A percentile compares a stretch with the other conserved stretches of the same genome.
These are phyloP conservation scores for Oceanodroma tethys DNA, from an alignment of 2,113 vertebrate species.

Conservation along the genomic window DNA sequence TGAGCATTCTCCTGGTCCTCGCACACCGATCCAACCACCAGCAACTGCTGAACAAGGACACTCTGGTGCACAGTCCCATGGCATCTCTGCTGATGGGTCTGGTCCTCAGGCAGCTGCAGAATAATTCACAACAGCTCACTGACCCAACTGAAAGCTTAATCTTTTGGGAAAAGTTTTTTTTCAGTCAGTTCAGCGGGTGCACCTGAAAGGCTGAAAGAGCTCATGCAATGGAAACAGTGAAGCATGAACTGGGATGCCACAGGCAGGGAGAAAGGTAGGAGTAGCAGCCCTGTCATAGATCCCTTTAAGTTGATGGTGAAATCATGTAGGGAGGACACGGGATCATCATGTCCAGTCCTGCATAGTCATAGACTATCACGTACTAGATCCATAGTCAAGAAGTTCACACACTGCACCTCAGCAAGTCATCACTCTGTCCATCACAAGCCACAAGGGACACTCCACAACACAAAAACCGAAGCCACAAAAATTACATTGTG, in stretches of 20 bases:
- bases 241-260: neutral
- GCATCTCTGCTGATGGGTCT: fast-evolving
- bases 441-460: neutral
- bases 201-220: neutral
- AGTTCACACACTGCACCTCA: neutral
- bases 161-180: neutral
- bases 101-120: neutral
- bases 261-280: neutral
- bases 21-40: neutral
- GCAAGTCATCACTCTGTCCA: neutral
- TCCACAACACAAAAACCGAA: neutral
- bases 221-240: neutral
- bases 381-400: neutral
- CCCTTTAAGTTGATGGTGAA: neutral
- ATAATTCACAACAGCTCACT: neutral
- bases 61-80: neutral
- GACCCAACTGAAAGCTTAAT: neutral
- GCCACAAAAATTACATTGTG: neutral
- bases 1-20: neutral
- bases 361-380: neutral
- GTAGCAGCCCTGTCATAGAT: neutral
- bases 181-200: neutral
- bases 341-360: neutral
- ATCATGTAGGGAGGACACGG: neutral
- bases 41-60: fast-evolving